A percentile compares a stretch with the other conserved stretches of the same genome.
phyloP scores from a whole-genome alignment of 1,140 invertebrate genomes.

The Drosophila truncata region DNA sequence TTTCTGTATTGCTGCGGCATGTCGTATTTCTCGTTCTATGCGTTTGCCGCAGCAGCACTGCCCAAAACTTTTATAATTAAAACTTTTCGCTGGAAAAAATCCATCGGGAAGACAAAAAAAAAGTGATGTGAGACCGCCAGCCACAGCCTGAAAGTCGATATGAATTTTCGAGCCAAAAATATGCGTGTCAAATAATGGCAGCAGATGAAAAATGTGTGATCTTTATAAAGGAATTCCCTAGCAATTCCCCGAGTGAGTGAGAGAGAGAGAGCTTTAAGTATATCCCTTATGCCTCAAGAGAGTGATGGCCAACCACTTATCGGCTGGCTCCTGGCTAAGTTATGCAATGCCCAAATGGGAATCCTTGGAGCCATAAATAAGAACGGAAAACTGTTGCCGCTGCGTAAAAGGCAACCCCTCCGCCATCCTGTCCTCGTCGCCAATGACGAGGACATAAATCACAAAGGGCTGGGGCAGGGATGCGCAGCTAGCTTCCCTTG shows the following conservation, averaged over 20 bases:
- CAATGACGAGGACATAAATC: constrained; percentile 48
- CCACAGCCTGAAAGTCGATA: constrained; percentile 47
- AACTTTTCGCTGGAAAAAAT: constrained; percentile 65
- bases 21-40: constrained; percentile 54
- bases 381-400: constrained; percentile 45
- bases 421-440: background rate
- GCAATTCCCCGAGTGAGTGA: background rate
- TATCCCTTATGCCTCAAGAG: constrained; percentile 11
- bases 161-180: constrained; percentile 44
- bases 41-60: constrained; percentile 46
- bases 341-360: constrained; percentile 46
- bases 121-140: constrained; percentile 13
- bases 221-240: constrained; percentile 1
- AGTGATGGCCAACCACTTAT: constrained; percentile 36
- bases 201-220: constrained; percentile 32
- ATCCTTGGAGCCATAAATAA: constrained; percentile 48
- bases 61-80: constrained; percentile 73
- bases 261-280: constrained; percentile 10
- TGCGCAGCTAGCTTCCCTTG: background rate
- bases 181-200: constrained; percentile 25
- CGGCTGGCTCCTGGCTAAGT: constrained; percentile 31
- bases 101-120: constrained; percentile 31
- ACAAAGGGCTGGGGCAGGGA: constrained; percentile 20
- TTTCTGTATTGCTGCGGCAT: constrained; percentile 38
- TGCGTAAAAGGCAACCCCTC: constrained; percentile 33